Percentiles rank a stretch among this genome's conserved stretches.
These are phyloP conservation scores for Fregata magnificens DNA, from an alignment of 2,113 vertebrate species.

Conservation along the genomic window DNA sequence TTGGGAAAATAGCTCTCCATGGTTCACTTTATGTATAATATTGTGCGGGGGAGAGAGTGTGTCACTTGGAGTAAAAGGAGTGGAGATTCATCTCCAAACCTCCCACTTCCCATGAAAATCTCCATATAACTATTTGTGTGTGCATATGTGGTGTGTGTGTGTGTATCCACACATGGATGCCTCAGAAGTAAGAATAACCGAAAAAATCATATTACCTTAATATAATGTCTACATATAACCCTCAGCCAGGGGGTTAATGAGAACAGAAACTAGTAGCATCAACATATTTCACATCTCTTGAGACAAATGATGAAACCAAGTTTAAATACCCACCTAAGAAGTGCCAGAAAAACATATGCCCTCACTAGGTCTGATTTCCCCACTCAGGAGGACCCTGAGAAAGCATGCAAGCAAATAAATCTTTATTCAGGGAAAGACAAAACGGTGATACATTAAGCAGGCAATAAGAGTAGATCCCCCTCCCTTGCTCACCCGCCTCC, in stretches of 20 bases:
- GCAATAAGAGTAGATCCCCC: neutral
- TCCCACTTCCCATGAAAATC: neutral
- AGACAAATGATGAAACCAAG: neutral
- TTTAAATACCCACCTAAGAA: neutral
- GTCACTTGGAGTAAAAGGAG: neutral
- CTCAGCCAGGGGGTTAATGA: neutral
- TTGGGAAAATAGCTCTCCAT: neutral
- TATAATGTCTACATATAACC: neutral
- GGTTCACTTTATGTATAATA: neutral
- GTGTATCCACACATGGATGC: neutral
- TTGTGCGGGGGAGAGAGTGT: neutral
- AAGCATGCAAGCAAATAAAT: neutral
- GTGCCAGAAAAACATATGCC: neutral
- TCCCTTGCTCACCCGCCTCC: neutral
- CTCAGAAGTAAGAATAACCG: neutral
- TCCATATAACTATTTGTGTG: neutral
- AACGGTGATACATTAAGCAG: neutral
- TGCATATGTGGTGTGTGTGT: neutral
- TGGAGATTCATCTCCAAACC: neutral
- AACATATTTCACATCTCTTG: neutral
- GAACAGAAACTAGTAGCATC: neutral
- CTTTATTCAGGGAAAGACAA: neutral
- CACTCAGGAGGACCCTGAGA: neutral
- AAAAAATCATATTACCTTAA: neutral
- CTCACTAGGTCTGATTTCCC: neutral